Percentiles rank a stretch among this genome's conserved stretches.
Conservation (phyloP, 2,888 invertebrate species). For the Leptinotarsa tumamoca region DNA sequence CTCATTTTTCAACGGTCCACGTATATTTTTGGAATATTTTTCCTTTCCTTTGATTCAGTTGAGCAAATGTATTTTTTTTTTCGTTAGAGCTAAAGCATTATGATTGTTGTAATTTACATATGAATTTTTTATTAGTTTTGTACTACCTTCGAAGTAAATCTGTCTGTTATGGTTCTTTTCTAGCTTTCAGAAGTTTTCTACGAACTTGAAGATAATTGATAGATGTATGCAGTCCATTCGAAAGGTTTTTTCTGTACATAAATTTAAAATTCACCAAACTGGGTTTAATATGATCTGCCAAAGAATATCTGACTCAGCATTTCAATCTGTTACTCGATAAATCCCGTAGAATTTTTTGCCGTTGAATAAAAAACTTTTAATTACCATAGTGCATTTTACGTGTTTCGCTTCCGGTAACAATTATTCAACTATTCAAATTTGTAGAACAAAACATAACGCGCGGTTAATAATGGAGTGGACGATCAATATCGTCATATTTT, state of each 20-base stretch:
- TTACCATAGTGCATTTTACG: background rate
- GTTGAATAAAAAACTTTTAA: background rate
- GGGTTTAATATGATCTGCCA: background rate
- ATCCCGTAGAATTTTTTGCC: background rate
- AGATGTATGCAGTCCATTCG: background rate
- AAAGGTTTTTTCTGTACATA: slow-evolving; percentile 6
- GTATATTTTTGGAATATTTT: no score
- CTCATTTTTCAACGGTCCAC: no score
- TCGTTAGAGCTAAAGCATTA: no score
- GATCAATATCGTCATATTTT: background rate
- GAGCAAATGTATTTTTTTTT: no score
- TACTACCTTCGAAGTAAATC: no score
- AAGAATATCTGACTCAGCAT: slow-evolving; percentile 15
- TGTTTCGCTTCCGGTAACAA: background rate
- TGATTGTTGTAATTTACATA: no score
- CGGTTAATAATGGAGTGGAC: background rate
- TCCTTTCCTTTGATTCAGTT: no score
- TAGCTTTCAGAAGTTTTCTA: no score
- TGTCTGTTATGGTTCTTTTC: no score
- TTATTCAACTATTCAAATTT: background rate
- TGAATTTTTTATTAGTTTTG: no score
- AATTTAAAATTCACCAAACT: slow-evolving; percentile 9
- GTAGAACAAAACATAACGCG: background rate
- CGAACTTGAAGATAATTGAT: background rate
- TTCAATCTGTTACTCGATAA: background rate